phyloP scores from a whole-genome alignment of 2,888 invertebrate species.

The Erebia epiphron region DNA sequence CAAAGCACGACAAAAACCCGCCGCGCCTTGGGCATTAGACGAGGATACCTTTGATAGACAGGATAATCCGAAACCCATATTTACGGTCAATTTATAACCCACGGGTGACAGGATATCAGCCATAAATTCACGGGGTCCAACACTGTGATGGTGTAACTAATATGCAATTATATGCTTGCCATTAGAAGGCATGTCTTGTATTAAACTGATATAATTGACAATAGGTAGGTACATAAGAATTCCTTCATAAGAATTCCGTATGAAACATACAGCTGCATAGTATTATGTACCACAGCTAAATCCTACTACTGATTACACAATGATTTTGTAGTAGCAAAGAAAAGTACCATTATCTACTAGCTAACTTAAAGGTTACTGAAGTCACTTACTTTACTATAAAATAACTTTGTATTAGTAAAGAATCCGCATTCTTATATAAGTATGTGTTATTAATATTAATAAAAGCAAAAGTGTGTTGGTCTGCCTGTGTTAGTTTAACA shows the following conservation, averaged over 20 bases:
- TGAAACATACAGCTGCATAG: too few relatives aligned
- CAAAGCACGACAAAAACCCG: constrained; percentile 30
- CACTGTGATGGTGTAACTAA: constrained; percentile 34
- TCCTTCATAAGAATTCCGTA: not conserved
- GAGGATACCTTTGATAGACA: constrained; percentile 38
- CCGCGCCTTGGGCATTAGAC: constrained; percentile 26
- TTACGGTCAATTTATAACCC: constrained; percentile 41
- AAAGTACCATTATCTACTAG: too few relatives aligned
- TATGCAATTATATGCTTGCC: constrained; percentile 26
- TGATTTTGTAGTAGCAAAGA: too few relatives aligned
- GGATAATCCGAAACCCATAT: constrained; percentile 40
- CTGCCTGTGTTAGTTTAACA: too few relatives aligned
- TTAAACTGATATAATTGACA: not conserved
- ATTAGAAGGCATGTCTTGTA: constrained; percentile 16
- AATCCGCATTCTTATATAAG: too few relatives aligned
- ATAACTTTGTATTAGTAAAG: too few relatives aligned
- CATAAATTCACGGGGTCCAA: constrained; percentile 32
- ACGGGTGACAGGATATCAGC: constrained; percentile 39
- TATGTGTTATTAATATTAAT: too few relatives aligned
- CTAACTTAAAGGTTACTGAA: too few relatives aligned
- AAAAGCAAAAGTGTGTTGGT: too few relatives aligned
- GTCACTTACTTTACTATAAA: too few relatives aligned
- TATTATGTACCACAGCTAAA: too few relatives aligned
- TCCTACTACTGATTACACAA: too few relatives aligned
- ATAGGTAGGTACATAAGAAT: not conserved